Evolutionary conservation across 2,888 invertebrate species (phyloP), one percentile per base, ranked within the genome.

Genomic region (Drosophila borborema): DNA sequence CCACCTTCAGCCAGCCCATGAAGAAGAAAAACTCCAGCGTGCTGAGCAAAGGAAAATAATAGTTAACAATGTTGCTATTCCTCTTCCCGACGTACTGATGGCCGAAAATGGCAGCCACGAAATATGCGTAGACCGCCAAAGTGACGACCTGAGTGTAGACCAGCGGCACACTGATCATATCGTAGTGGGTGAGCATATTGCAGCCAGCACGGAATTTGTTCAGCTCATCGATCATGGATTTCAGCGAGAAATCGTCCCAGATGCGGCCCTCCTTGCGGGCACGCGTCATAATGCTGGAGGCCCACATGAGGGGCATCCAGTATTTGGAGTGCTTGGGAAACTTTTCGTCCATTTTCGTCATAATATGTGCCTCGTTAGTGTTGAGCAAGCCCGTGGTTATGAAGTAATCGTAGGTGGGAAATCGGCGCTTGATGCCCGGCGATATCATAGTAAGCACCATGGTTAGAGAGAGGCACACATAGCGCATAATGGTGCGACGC

Each of bases 121-220:
- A 98, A 93, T 97, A 98, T 20, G 97, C 96, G 92, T 98, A 98
- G 31, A 98, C 97, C 0, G 92, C 92, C 91, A 98, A 94, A 0
- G 98, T 98, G n/a, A 98, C 98, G 77, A 98, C 97, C 94, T 97
- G 97, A 31, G 97, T 97, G 91, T 97, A 97, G 31, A 97, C 97
- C 75, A 97, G 94, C 18, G 97, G 97, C 64, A 97, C 95, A 46
- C 91, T 91, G 74, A 97, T 96, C 59, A 95, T 96, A 91, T 97
- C 97, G 84, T 96, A 97, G 81, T 95, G 95, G 59, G 96, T 94
- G 34, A 97, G 93, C 65, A 96, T 93, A 18, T 96, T 96, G 77
- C 96, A 96, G 86, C 96, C 95, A 14, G 95, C 96, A 78, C 97
- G 94, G 90, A 97, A 97, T 90, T 96, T 96, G 91, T 97, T 97